Conservation (phyloP, 2,888 invertebrate species). For the Agriotes lineatus region DNA sequence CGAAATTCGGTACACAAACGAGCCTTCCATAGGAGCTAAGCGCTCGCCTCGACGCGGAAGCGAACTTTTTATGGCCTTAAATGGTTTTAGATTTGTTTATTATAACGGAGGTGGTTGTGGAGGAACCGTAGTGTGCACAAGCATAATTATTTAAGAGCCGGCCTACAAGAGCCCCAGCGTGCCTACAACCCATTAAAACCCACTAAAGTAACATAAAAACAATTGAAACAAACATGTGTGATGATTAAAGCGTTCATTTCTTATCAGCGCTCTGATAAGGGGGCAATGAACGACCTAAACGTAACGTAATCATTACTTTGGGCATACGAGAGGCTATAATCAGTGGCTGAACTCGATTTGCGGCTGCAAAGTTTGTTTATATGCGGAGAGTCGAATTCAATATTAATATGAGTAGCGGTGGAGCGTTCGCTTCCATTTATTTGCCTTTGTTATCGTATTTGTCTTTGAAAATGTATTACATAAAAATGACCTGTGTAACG, state of each 20-base stretch:
- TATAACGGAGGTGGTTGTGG: slow-evolving; percentile 19
- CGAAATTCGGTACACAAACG: slow-evolving; percentile 1
- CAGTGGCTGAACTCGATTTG: slow-evolving; percentile 16
- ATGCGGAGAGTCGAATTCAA: slow-evolving; percentile 11
- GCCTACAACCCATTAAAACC: slow-evolving; percentile 41
- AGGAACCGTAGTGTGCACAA: slow-evolving; percentile 13
- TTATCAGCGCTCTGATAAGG: slow-evolving; percentile 38
- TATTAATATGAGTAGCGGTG: background rate
- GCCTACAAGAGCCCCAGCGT: slow-evolving; percentile 28
- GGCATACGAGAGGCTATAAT: slow-evolving; percentile 19
- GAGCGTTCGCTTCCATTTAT: no score
- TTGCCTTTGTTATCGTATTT: no score
- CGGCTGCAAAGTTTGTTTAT: slow-evolving; percentile 6
- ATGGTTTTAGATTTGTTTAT: slow-evolving; percentile 27
- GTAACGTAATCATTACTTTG: slow-evolving; percentile 34
- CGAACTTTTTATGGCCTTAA: slow-evolving; percentile 19
- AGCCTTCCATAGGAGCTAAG: background rate
- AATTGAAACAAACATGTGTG: slow-evolving; percentile 45
- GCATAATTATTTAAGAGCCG: slow-evolving; percentile 28
- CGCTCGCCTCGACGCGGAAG: slow-evolving; percentile 13
- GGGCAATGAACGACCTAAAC: slow-evolving; percentile 40
- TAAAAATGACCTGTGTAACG: no score
- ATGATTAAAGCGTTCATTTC: slow-evolving; percentile 44
- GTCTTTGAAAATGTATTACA: no score
- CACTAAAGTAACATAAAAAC: slow-evolving; percentile 41